Base-by-base conservation (phyloP, 1,140 invertebrate species). In the Stegodyphus dumicola region DNA sequence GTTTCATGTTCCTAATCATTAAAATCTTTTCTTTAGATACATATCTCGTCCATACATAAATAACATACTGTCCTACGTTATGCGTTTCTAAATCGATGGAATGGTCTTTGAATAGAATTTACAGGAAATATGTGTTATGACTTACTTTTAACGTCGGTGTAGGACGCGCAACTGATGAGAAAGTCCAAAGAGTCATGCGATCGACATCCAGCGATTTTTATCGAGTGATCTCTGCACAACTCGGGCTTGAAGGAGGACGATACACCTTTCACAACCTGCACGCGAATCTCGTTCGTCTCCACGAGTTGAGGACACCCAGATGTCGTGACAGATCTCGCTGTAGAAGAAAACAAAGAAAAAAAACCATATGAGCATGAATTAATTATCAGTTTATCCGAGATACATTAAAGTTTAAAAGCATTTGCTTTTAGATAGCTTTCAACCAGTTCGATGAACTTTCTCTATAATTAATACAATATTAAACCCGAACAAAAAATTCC, bases 111-210 rank as follows among this genome's bases (percentile, higher is more conserved):
- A 33, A 3, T 33, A 33, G 33, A 33, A 33, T 33, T 33, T 33
- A 33, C 33, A 3, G 33, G 33, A 33, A 33, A 33, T n/a, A n/a
- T 33, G 33, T 33, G 33, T 33, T 33, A 33, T 33, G 33, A 65
- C 88, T 88, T 74, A 88, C 88, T 86, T 69, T 85, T 86, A 52
- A 87, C 87, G 48, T 89, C 88, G 51, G 87, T 88, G 66, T 89
- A 87, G 18, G 88, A 83, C 0, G 90, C 88, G 67, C 90, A 91
- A 51, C 80, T 89, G 3, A 89, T 88, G 53, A 89, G 88, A 71
- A 91, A 90, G 56, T 91, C 89, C 76, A 91, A 87, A 4, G 87
- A 88, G 70, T 88, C 88, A n/a, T 85, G 67, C 13, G 87, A 67
- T 13, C 88, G 85, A 75, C 89, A 90, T 0, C 89, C 89, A 53